Evolutionary conservation across 1,140 invertebrate species (phyloP).

Genomic region (Papilio dardanus): DNA sequence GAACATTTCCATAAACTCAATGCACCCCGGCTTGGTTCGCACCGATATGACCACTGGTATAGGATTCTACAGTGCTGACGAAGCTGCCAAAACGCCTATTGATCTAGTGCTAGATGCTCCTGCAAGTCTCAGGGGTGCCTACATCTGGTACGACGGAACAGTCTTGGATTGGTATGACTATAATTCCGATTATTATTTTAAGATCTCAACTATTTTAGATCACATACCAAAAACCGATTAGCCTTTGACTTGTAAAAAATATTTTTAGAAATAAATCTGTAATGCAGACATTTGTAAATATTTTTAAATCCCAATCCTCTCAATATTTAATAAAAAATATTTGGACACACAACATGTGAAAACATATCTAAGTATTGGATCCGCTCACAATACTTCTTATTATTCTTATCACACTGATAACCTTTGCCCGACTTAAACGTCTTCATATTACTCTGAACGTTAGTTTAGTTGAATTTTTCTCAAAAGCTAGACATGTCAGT

Average conservation of each 20-base stretch:
- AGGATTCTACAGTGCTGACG: constrained; percentile 85
- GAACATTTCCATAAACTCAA: constrained; percentile 86
- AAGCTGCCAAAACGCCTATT: constrained; percentile 81
- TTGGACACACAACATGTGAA: not conserved
- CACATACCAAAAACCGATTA: not conserved
- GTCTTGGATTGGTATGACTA: constrained; percentile 71
- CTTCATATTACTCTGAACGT: not conserved
- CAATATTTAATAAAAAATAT: not conserved
- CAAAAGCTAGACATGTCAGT: constrained; percentile 58
- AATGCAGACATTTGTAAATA: not conserved
- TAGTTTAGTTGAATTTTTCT: not conserved
- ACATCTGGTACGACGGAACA: constrained; percentile 70
- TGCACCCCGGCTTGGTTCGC: constrained; percentile 86
- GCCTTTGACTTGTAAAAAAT: not conserved
- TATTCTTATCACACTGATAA: not conserved
- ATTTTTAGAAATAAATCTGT: not conserved
- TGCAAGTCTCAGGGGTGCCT: constrained; percentile 66
- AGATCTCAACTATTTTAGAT: constrained; percentile 32
- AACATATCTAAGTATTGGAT: not conserved
- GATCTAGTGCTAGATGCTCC: constrained; percentile 69
- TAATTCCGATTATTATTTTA: constrained; percentile 57
- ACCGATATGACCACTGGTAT: constrained; percentile 88
- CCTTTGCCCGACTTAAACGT: not conserved
- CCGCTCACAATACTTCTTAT: not conserved
- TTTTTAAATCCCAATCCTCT: not conserved